A percentile compares a stretch with the other conserved stretches of the same genome.
Conservation (phyloP, 2,888 invertebrate genomes). For the Baronia brevicornis region DNA sequence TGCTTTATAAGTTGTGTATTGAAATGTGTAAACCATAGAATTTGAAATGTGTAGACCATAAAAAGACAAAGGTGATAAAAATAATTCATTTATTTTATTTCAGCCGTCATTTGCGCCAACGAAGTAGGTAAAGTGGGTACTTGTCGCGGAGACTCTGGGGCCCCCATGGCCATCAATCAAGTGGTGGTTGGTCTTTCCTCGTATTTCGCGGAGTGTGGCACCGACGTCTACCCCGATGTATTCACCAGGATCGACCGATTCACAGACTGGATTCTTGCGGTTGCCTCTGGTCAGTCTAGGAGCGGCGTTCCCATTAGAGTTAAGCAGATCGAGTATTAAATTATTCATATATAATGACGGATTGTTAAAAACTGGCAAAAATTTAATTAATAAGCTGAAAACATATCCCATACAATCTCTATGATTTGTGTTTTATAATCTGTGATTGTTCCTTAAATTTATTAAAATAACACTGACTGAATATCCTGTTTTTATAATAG, state of each 20-base stretch:
- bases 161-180: constrained; percentile 36
- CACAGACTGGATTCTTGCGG: constrained; percentile 44
- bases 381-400: too few species aligned
- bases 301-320: constrained; percentile 1
- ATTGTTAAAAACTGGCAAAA: too few species aligned
- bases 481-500: too few species aligned
- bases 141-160: constrained; percentile 48
- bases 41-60: too few species aligned
- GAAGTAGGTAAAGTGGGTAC: constrained; percentile 28
- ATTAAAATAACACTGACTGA: too few species aligned
- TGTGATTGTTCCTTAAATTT: too few species aligned
- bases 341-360: too few species aligned
- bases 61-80: too few species aligned
- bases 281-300: constrained; percentile 23
- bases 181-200: constrained; percentile 36
- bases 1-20: too few species aligned
- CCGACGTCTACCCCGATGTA: constrained; percentile 31
- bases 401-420: too few species aligned
- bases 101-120: constrained; percentile 41
- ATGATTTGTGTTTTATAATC: too few species aligned
- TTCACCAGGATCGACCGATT: constrained; percentile 39
- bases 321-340: constrained; percentile 3
- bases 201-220: constrained; percentile 29
- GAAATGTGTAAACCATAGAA: too few species aligned
- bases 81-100: neutral